Conservation (phyloP, 2,797 vertebrate species). For the Xenopus petersii region DNA sequence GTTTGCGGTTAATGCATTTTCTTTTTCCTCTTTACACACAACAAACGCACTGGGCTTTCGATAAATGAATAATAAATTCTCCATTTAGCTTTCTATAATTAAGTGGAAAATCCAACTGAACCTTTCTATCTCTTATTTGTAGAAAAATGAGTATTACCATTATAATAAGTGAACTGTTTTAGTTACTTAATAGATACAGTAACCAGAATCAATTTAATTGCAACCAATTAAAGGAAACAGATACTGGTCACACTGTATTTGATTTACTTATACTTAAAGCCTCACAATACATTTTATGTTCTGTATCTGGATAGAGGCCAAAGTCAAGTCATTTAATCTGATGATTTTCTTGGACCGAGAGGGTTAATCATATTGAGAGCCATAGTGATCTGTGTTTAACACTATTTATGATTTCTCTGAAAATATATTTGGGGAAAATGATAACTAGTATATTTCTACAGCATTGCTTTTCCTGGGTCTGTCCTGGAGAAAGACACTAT, state of each 20-base stretch:
- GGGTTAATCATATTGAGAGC: conserved; percentile 12
- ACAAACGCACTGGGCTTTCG: too few relatives aligned
- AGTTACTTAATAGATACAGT: conserved; percentile 25
- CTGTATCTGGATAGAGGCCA: conserved; percentile 27
- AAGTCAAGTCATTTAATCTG: conserved; percentile 19
- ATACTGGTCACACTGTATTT: conserved; percentile 32
- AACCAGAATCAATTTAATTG: conserved; percentile 42
- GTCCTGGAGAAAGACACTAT: neutral
- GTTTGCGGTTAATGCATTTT: neutral
- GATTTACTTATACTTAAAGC: conserved; percentile 33
- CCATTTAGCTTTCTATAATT: too few relatives aligned
- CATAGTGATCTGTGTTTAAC: neutral
- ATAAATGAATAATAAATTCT: too few relatives aligned
- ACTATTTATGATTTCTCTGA: neutral
- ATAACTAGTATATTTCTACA: neutral
- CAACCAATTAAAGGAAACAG: conserved; percentile 35
- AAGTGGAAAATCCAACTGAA: too few relatives aligned
- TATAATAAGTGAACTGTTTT: neutral
- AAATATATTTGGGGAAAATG: neutral
- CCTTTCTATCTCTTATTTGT: too few relatives aligned
- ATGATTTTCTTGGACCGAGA: neutral
- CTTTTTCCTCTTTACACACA: too few relatives aligned
- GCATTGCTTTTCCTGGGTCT: neutral
- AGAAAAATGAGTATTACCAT: too few relatives aligned
- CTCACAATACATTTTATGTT: conserved; percentile 18